Percentiles rank a stretch among this genome's conserved stretches.
Evolutionary conservation across 2,888 invertebrate genomes (phyloP).

Genomic region (Neoascia interrupta): DNA sequence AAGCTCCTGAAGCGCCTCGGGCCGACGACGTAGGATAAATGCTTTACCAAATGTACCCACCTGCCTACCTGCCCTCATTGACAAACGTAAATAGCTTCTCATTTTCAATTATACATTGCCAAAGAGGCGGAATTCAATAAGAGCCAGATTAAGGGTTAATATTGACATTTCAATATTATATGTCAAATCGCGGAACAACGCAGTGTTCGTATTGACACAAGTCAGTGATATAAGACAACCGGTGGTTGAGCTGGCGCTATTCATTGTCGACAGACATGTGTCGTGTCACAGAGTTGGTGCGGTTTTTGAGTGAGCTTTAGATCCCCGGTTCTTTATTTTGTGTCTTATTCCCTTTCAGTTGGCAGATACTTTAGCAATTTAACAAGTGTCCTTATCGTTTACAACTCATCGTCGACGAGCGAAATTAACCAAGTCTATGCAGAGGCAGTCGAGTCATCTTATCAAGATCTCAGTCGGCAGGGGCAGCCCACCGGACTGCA

Average conservation of each 20-base stretch:
- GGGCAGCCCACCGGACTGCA: constrained; percentile 72
- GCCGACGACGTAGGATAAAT: constrained; percentile 2
- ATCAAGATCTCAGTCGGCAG: constrained; percentile 69
- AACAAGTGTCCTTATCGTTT: constrained; percentile 75
- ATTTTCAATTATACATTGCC: constrained; percentile 53
- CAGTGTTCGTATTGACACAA: constrained; percentile 38
- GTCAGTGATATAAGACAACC: constrained; percentile 30
- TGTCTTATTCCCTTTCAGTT: constrained; percentile 70
- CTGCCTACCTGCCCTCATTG: not conserved
- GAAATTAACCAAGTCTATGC: constrained; percentile 72
- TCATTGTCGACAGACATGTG: constrained; percentile 27
- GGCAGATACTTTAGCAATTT: constrained; percentile 74
- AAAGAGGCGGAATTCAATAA: constrained; percentile 44
- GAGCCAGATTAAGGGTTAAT: constrained; percentile 36
- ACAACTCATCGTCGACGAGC: constrained; percentile 70
- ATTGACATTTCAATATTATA: constrained; percentile 63
- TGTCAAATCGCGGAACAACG: constrained; percentile 35
- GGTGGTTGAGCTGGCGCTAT: not conserved
- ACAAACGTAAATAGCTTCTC: constrained; percentile 47
- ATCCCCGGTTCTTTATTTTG: not conserved
- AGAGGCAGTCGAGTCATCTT: constrained; percentile 72
- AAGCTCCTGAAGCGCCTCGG: not conserved
- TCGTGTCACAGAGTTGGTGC: constrained; percentile 28
- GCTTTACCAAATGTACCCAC: too few species aligned
- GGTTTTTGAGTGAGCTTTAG: constrained; percentile 48